Conservation (phyloP, 2,113 vertebrate genomes). For the Cyrtonyx montezumae region DNA sequence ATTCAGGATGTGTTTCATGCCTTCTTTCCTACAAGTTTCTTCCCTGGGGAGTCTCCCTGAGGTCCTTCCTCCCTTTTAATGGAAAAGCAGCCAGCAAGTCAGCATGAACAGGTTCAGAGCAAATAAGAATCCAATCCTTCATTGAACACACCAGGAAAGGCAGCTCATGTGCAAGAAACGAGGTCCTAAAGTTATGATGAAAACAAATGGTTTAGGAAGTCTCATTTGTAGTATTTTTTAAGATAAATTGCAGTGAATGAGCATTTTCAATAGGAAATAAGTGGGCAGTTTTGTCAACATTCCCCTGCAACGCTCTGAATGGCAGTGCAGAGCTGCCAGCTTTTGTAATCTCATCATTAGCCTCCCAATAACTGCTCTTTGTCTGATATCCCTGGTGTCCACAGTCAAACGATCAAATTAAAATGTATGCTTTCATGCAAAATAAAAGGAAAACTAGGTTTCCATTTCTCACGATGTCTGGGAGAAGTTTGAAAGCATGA, state of each 20-base stretch:
- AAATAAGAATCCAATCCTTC: background rate
- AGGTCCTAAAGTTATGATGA: background rate
- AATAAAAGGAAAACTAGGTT: background rate
- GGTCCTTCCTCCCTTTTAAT: background rate
- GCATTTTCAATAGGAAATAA: background rate
- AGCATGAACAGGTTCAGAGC: background rate
- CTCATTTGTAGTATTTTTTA: background rate
- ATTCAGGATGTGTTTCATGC: background rate
- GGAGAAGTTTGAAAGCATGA: background rate
- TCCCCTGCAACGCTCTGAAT: background rate
- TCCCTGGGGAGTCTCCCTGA: background rate
- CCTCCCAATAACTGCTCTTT: slow-evolving; percentile 13
- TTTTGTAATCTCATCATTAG: background rate
- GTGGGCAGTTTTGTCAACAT: background rate
- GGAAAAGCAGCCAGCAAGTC: background rate
- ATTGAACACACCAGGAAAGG: background rate
- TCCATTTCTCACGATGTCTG: background rate
- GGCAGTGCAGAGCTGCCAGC: background rate
- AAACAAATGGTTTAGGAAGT: background rate
- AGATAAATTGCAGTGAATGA: background rate
- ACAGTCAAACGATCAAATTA: background rate
- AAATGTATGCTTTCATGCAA: background rate
- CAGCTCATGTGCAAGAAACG: background rate
- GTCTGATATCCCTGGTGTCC: background rate
- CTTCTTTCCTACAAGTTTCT: background rate